Conservation (phyloP, 2,113 vertebrate species). For the Podarcis muralis region DNA sequence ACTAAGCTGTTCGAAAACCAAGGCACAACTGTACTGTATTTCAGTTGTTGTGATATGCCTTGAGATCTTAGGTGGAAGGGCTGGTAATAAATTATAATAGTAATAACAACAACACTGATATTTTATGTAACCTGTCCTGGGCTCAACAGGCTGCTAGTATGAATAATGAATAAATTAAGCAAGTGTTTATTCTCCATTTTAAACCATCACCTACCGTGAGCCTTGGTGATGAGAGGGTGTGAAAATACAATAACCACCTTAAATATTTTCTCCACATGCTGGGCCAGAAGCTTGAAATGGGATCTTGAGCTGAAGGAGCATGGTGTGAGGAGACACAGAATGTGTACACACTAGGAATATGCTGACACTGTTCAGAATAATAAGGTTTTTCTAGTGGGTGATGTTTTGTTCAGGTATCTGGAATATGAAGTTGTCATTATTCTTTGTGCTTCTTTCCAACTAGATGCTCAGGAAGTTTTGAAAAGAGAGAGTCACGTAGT, state of each 20-base stretch:
- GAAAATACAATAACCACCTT: background rate
- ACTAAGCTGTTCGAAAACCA: too few relatives aligned
- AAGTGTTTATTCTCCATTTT: background rate
- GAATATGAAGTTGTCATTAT: background rate
- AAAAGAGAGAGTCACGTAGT: constrained; percentile 14
- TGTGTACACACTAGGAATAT: background rate
- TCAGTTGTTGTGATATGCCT: too few relatives aligned
- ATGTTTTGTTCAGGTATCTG: background rate
- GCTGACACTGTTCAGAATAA: background rate
- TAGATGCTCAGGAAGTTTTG: constrained; percentile 64
- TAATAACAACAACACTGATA: too few relatives aligned
- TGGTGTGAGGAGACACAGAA: background rate
- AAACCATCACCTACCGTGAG: background rate
- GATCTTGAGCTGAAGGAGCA: too few relatives aligned
- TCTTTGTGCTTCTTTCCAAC: constrained; percentile 32
- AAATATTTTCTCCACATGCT: background rate
- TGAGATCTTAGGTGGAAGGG: too few relatives aligned
- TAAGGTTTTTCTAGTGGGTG: background rate
- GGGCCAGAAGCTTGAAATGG: background rate
- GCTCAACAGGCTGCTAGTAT: too few relatives aligned
- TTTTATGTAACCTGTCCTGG: too few relatives aligned
- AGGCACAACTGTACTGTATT: too few relatives aligned
- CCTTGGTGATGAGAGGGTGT: too few relatives aligned
- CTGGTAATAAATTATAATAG: too few relatives aligned
- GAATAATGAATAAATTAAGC: too few relatives aligned